Base-by-base conservation (phyloP, 2,797 vertebrate species). In the Chromis chromis region DNA sequence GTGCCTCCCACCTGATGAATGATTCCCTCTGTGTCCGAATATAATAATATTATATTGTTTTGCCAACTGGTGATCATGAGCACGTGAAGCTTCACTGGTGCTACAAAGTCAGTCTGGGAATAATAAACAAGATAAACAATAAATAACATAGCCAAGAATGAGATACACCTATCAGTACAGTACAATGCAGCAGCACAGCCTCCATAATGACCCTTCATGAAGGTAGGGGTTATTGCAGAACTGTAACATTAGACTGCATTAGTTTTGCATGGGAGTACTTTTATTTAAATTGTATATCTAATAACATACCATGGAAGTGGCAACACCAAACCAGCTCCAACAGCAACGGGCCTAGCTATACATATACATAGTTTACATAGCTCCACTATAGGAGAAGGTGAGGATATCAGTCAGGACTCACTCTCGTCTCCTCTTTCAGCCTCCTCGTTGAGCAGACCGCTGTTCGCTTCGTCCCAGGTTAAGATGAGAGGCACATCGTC, bases 401-500 rank as follows among this genome's bases (percentile, higher is more conserved):
- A 54, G 9, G 19, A 14, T 2, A 1, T 7, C 21, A 16, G 44
- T n/a, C 5, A 1, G 39, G 48, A 88, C 97, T 96, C 94, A 99
- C 97, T 97, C 88, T 96, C 94, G 7, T 96, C 96, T 70, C 90
- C 94, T 61, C 84, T 93, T 14, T 94, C 95, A 2, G 84, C 57
- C 0, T 94, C 93, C 14, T 92, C 93, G 65, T 86, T 92, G 59
- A 96, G 91, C 39, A 94, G 87, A 4, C 90, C 82, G 76, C 94
- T 93, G 58, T 95, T 95, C 3, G 93, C 82, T 58, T 94, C 97
- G 4, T 99, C 98, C 94, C 96, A 94, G 63, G 96, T 98, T 78
- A 99, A 85, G 84, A 99, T 98, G 28, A 99, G 95, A 33, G 97
- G 97, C 17, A 98, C 98, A 0, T 99, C 98, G 58, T 98, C 97